Conservation (phyloP, 1,140 invertebrate genomes). For the Psix sp. region DNA sequence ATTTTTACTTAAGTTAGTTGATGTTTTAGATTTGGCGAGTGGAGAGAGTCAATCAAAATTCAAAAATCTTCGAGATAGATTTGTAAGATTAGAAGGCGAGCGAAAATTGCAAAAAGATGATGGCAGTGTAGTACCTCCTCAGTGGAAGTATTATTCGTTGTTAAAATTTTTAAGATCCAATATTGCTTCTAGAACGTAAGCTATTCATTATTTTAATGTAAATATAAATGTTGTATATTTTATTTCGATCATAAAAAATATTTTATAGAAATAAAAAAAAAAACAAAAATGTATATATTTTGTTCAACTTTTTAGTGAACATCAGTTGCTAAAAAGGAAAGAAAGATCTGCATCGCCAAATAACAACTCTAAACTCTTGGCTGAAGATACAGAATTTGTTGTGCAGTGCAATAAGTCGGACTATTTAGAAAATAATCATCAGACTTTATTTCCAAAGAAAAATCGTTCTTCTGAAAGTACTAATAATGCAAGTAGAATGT, state of each 20-base stretch:
- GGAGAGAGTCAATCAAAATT: constrained; percentile 52
- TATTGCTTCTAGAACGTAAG: constrained; percentile 34
- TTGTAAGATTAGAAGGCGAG: constrained; percentile 40
- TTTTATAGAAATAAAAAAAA: too few relatives aligned
- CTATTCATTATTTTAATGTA: neutral
- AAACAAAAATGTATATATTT: too few relatives aligned
- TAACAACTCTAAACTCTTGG: constrained; percentile 3
- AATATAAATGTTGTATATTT: too few relatives aligned
- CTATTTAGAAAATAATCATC: constrained; percentile 6
- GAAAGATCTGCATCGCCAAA: constrained; percentile 16
- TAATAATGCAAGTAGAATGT: constrained; percentile 9
- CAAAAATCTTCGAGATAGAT: constrained; percentile 50
- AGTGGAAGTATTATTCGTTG: constrained; percentile 49
- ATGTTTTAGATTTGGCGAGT: constrained; percentile 24
- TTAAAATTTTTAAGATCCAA: constrained; percentile 42
- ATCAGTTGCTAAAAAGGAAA: constrained; percentile 22
- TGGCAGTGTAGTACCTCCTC: constrained; percentile 12
- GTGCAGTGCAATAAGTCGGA: too few relatives aligned
- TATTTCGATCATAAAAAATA: neutral
- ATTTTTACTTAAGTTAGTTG: constrained; percentile 1
- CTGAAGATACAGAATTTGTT: neutral
- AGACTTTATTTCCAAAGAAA: constrained; percentile 3
- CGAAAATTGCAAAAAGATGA: constrained; percentile 29
- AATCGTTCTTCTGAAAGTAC: neutral
- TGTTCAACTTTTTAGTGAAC: constrained; percentile 13